Conservation (phyloP, 2,113 vertebrate species). For the Pollimyrus isidori region DNA sequence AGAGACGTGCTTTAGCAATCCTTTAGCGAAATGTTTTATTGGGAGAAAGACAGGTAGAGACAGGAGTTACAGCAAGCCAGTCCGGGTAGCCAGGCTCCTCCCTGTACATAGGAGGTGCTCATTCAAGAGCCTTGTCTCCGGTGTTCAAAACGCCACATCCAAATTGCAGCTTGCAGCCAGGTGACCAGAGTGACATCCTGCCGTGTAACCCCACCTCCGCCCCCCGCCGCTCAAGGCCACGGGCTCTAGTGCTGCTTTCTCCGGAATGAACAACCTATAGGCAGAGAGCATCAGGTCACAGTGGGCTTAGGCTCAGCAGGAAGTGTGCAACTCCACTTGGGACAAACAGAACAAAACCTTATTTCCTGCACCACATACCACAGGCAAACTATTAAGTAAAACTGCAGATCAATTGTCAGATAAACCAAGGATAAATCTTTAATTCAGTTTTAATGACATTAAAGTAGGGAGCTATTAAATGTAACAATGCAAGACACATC, state of each 20-base stretch:
- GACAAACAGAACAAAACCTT: not conserved
- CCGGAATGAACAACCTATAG: slow-evolving; percentile 65
- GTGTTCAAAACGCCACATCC: not conserved
- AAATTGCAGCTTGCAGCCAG: slow-evolving; percentile 16
- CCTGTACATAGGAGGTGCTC: slow-evolving; percentile 6
- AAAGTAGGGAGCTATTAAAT: not conserved
- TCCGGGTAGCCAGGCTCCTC: slow-evolving; percentile 20
- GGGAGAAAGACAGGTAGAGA: slow-evolving; percentile 34
- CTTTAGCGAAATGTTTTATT: slow-evolving; percentile 46
- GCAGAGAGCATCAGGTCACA: not conserved
- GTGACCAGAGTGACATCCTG: slow-evolving; percentile 34
- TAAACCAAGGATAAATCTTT: not conserved
- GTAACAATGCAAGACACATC: not conserved
- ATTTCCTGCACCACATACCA: not conserved
- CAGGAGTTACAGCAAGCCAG: slow-evolving; percentile 16
- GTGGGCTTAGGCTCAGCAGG: not conserved
- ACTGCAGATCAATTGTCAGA: not conserved
- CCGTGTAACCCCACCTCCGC: slow-evolving; percentile 36
- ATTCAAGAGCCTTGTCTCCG: not conserved
- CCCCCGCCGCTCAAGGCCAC: not conserved
- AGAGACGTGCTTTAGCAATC: slow-evolving; percentile 25
- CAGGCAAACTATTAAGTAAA: not conserved
- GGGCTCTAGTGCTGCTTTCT: slow-evolving; percentile 63
- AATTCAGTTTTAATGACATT: not conserved
- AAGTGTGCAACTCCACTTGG: not conserved